Conservation (phyloP, 2,888 invertebrate genomes). For the Leucoptera coffeella region DNA sequence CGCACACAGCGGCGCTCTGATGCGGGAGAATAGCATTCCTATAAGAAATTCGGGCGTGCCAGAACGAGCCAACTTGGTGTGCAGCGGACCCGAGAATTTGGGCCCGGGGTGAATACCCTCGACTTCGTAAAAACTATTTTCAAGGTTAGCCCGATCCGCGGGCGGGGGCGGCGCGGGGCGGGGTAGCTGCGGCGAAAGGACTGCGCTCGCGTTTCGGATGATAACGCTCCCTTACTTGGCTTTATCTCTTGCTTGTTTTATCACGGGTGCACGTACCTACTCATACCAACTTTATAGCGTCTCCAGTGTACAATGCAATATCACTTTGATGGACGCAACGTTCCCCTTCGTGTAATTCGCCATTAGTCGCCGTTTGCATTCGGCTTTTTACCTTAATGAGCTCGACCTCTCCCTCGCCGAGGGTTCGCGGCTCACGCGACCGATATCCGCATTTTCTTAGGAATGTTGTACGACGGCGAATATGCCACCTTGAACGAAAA, state of each 20-base stretch:
- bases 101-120: slow-evolving; percentile 54
- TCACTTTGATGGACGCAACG: slow-evolving; percentile 20
- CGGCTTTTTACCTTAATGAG: slow-evolving; percentile 54
- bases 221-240: too few relatives aligned
- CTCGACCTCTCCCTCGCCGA: slow-evolving; percentile 25
- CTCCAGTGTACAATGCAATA: too few relatives aligned
- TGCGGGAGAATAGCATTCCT: too few relatives aligned
- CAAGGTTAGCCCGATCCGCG: slow-evolving; percentile 36
- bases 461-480: too few relatives aligned
- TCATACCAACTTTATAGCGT: too few relatives aligned
- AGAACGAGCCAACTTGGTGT: slow-evolving; percentile 25
- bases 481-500: too few relatives aligned
- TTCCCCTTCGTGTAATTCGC: slow-evolving; percentile 52
- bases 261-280: too few relatives aligned
- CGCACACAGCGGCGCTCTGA: too few relatives aligned
- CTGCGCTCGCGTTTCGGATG: slow-evolving; percentile 36
- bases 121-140: slow-evolving; percentile 50
- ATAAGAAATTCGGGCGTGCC: slow-evolving; percentile 19
- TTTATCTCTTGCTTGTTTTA: slow-evolving; percentile 13
- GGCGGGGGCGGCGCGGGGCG: slow-evolving; percentile 10
- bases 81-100: slow-evolving; percentile 37
- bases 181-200: slow-evolving; percentile 41
- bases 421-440: slow-evolving; percentile 30
- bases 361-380: slow-evolving; percentile 50
- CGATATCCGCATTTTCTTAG: slow-evolving; percentile 35